Percentiles rank a stretch among this genome's conserved stretches.
These are phyloP conservation scores for Metalampra italica DNA, from an alignment of 2,888 invertebrate species.

Conservation along the genomic window DNA sequence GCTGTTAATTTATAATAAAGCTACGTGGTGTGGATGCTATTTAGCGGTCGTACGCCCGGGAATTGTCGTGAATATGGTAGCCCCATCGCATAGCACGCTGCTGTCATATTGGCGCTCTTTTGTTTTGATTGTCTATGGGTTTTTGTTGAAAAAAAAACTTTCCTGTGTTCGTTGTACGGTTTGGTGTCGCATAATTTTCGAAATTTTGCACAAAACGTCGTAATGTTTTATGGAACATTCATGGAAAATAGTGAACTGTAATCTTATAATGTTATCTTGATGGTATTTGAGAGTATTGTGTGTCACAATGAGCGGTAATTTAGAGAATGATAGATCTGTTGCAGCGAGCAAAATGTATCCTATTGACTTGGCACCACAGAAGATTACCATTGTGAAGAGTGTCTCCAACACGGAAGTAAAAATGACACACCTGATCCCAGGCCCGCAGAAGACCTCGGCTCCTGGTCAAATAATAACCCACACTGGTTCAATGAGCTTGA, in stretches of 20 bases:
- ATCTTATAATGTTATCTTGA: conserved; percentile 7
- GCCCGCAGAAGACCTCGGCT: conserved; percentile 55
- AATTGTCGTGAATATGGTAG: too few species aligned
- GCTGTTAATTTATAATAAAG: too few species aligned
- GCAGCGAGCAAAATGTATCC: conserved; percentile 78
- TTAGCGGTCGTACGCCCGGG: too few species aligned
- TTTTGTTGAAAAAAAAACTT: neutral
- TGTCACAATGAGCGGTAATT: conserved; percentile 64
- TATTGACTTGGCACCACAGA: conserved; percentile 74
- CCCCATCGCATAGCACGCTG: too few species aligned
- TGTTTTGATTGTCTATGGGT: conserved; percentile 10
- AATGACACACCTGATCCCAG: conserved; percentile 68
- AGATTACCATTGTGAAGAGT: conserved; percentile 72
- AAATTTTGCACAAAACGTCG: neutral
- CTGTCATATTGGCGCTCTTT: neutral
- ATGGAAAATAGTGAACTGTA: neutral
- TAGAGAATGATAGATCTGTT: conserved; percentile 77
- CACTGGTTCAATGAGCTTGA: conserved; percentile 55
- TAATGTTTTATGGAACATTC: neutral
- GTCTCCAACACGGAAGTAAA: conserved; percentile 66
- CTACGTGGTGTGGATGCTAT: too few species aligned
- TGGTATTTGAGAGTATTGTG: conserved; percentile 4
- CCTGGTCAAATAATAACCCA: conserved; percentile 62
- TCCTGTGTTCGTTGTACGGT: neutral
- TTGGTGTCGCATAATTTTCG: conserved; percentile 4